Evolutionary conservation across 2,888 invertebrate species (phyloP).

Genomic region (Ichneumon xanthorius): DNA sequence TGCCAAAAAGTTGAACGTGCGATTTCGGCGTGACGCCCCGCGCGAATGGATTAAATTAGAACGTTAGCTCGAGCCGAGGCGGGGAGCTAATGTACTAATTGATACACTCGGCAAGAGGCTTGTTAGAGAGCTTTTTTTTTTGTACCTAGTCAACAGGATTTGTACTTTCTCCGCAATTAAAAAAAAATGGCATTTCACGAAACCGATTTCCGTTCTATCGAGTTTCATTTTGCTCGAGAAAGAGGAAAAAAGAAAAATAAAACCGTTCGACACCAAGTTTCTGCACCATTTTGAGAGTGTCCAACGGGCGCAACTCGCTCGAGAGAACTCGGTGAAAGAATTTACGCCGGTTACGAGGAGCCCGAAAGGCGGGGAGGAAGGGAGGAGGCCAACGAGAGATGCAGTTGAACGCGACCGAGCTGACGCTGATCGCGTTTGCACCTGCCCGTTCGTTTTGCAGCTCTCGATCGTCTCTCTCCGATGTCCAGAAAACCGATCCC

Average conservation of each 20-base stretch:
- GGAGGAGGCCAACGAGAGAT: slow-evolving; percentile 46
- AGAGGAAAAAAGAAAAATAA: not conserved
- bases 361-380: slow-evolving; percentile 15
- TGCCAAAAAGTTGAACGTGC: slow-evolving; percentile 38
- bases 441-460: slow-evolving; percentile 57
- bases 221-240: slow-evolving; percentile 18
- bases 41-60: slow-evolving; percentile 57
- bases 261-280: not conserved
- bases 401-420: slow-evolving; percentile 63
- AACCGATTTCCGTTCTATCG: not conserved
- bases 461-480: slow-evolving; percentile 41
- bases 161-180: not conserved
- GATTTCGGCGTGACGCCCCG: slow-evolving; percentile 28
- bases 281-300: slow-evolving; percentile 62
- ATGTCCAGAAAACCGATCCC: slow-evolving; percentile 22
- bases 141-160: not conserved
- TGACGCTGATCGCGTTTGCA: slow-evolving; percentile 67
- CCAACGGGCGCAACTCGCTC: slow-evolving; percentile 38
- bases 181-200: not conserved
- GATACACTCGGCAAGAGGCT: slow-evolving; percentile 6
- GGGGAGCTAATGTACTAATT: slow-evolving; percentile 31
- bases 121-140: not conserved
- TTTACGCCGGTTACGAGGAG: slow-evolving; percentile 59
- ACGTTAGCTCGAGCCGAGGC: slow-evolving; percentile 38
- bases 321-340: slow-evolving; percentile 56